Base-by-base conservation (phyloP, 2,797 vertebrate genomes). In the Artibeus lituratus region DNA sequence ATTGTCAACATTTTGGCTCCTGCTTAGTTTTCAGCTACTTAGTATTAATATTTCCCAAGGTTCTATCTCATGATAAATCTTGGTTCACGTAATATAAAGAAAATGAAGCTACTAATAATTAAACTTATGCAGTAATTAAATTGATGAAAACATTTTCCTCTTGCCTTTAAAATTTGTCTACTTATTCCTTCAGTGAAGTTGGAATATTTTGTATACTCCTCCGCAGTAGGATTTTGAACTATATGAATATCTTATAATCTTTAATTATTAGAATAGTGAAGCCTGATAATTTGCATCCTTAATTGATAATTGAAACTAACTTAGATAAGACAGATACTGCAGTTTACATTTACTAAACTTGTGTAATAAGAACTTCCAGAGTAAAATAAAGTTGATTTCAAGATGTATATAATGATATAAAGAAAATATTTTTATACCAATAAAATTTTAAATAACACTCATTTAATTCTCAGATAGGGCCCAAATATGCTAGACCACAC, bases 31-130 rank as follows among this genome's bases (percentile, higher is more conserved):
- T 88, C 42, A 90, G n/a, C 37, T 91, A 47, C 29, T 77, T 42
- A 10, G 7, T 70, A 70, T 93, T 83, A 70, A 59, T 65, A 15
- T 80, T 95, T 93, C 51, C 32, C 37, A 89, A 80, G 39, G 12
- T 91, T 87, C 16, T 59, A 39, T 70, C 12, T 90, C 32, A 65
- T 22, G 21, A 85, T 53, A 65, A 37, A 55, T 91, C 21, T 76
- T 59, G 47, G 26, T 39, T 85, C 21, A 77, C 26, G 18, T 89
- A 81, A 90, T 73, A 42, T 37, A 55, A 80, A 91, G 80, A 94
- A 93, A 96, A 94, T 89, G 10, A 37, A 93, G 39, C 32, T 32
- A 67, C 89, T 92, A 97, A 93, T 91, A 89, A 86, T 94, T 92
- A 93, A 91, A 83, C 29, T 62, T 57, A 22, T 70, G 18, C 16